Base-by-base conservation (phyloP, 2,113 vertebrate genomes). In the Takifugu flavidus region DNA sequence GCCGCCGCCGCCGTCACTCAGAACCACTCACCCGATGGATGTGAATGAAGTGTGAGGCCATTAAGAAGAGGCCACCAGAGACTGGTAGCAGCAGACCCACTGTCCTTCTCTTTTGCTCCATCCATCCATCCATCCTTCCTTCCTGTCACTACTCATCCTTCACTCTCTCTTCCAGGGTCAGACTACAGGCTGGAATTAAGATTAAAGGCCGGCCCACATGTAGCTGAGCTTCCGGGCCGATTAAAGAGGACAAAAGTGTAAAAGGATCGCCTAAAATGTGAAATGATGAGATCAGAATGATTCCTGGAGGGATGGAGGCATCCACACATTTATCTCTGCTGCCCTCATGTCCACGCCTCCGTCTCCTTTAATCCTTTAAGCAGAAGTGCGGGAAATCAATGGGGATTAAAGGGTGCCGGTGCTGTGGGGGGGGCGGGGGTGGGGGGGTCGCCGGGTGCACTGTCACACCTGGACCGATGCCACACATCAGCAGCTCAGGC, bases 331-430 rank as follows among this genome's bases (percentile, higher is more conserved):
- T 39, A 39, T 39, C 3, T 14, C 20, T n/a, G 2, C 20, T 25
- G 43, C 69, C 39, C 20, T 61, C 25, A 8, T 1, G 20, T 49
- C 63, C 43, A 29, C 65, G 20, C 29, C 3, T 20, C 12, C 0
- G 53, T 64, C 51, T 27, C 1, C 53, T 62, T 56, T 56, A 44
- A 65, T 62, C 52, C 71, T 53, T 65, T 59, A 39, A 31, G 52
- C 1, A 20, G 13, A 65, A 61, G 43, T 53, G 49, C 70, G 55
- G 8, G 14, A 47, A 62, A 71, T 80, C 63, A 25, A 63, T 71
- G 65, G 53, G 56, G 57, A 78, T 61, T 61, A 63, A 73, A 73
- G 50, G 68, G 50, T 59, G 62, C 53, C 56, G 42, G 67, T 49
- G 55, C 64, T 62, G 28, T 0, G 11, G 3, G 2, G 7, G 43